Percentiles rank a stretch among this genome's conserved stretches.
Conservation (phyloP, 1,140 invertebrate species). For the Hormaphis cornu region DNA sequence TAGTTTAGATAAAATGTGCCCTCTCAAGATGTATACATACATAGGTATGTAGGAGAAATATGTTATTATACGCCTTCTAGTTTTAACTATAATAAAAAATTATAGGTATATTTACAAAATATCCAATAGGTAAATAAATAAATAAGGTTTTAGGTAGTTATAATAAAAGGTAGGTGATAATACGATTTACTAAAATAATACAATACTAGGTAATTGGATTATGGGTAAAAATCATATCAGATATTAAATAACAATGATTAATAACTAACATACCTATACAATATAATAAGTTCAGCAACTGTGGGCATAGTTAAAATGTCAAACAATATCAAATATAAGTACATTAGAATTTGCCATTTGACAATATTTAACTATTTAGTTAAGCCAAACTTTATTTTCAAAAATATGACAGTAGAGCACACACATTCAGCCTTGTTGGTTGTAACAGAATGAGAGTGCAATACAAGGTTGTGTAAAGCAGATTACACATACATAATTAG, state of each 20-base stretch:
- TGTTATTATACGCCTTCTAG: too few relatives aligned
- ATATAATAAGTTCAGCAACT: constrained; percentile 20
- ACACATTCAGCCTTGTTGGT: constrained; percentile 4
- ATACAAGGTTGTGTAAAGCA: background rate
- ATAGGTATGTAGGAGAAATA: too few relatives aligned
- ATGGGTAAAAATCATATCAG: too few relatives aligned
- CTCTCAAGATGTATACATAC: too few relatives aligned
- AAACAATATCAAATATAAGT: background rate
- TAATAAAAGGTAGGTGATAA: too few relatives aligned
- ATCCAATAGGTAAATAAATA: too few relatives aligned
- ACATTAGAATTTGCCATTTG: background rate
- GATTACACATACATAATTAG: background rate
- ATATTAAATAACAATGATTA: too few relatives aligned
- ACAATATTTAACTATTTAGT: background rate
- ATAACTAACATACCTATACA: constrained; percentile 21
- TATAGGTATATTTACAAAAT: too few relatives aligned
- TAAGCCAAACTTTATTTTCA: background rate
- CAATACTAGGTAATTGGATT: too few relatives aligned
- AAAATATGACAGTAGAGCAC: background rate
- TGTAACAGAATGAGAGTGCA: constrained; percentile 9
- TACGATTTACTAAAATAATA: too few relatives aligned
- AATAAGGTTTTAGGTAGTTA: too few relatives aligned
- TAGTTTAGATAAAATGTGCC: constrained; percentile 20
- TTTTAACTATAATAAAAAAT: too few relatives aligned
- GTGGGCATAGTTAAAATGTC: background rate